Evolutionary conservation across 2,888 invertebrate species (phyloP).

Genomic region (Tanaodytes sp.): DNA sequence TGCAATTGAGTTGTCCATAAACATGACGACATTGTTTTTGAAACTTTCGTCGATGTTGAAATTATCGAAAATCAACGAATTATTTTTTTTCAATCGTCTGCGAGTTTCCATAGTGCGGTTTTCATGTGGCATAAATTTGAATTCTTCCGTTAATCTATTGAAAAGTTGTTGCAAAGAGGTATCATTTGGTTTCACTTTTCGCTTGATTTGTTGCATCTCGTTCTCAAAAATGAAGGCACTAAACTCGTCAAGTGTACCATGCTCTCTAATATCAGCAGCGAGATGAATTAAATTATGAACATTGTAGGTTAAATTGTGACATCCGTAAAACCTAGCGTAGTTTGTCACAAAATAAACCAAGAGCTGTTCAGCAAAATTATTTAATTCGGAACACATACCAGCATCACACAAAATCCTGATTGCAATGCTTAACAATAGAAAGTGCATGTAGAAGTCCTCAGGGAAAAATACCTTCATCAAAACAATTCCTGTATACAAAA

Average conservation of each 20-base stretch:
- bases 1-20: slow-evolving; percentile 7
- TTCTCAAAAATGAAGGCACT: slow-evolving; percentile 14
- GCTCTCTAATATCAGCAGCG: slow-evolving; percentile 7
- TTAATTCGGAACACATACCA: neutral
- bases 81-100: slow-evolving; percentile 1
- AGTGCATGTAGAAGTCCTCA: slow-evolving; percentile 4
- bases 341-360: slow-evolving; percentile 20
- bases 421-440: slow-evolving; percentile 7
- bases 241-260: slow-evolving; percentile 9
- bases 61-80: slow-evolving; percentile 1
- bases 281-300: slow-evolving; percentile 15
- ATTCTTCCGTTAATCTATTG: slow-evolving; percentile 14
- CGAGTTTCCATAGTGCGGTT: neutral
- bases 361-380: slow-evolving; percentile 11
- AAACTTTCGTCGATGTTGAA: slow-evolving; percentile 8
- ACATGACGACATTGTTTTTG: slow-evolving; percentile 11
- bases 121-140: slow-evolving; percentile 11
- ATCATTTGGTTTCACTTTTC: slow-evolving; percentile 13
- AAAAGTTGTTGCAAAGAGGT: slow-evolving; percentile 10
- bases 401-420: slow-evolving; percentile 16
- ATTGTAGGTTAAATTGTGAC: slow-evolving; percentile 11
- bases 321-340: slow-evolving; percentile 14
- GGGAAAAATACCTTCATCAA: slow-evolving; percentile 9
- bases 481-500: slow-evolving; percentile 16
- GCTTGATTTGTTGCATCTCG: slow-evolving; percentile 14